phyloP scores from a whole-genome alignment of 1,140 invertebrate genomes.

The Pentalonia nigronervosa region DNA sequence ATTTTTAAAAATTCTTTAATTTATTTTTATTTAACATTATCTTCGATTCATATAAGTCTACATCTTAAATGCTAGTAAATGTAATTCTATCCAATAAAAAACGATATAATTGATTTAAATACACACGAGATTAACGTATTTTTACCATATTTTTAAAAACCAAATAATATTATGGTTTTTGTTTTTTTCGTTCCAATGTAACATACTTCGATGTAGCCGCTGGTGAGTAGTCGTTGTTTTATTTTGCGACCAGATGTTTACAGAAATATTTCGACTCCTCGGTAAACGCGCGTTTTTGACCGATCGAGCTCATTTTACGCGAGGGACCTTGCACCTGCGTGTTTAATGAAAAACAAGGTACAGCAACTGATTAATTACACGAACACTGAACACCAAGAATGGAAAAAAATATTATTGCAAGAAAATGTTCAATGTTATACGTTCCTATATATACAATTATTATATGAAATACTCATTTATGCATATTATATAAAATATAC shows the following conservation, averaged over 20 bases:
- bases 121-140: neutral
- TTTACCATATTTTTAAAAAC: neutral
- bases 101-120: neutral
- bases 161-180: neutral
- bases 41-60: too few relatives aligned
- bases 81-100: neutral
- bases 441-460: neutral
- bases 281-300: slow-evolving; percentile 48
- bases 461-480: neutral
- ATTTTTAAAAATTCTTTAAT: neutral
- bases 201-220: neutral
- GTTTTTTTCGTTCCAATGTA: neutral
- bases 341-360: slow-evolving; percentile 37
- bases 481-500: too few relatives aligned
- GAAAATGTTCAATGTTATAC: neutral
- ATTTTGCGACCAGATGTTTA: slow-evolving; percentile 57
- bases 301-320: slow-evolving; percentile 46
- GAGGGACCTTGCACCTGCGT: slow-evolving; percentile 54
- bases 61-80: neutral
- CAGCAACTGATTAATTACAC: slow-evolving; percentile 35
- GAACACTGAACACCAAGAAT: neutral
- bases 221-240: neutral
- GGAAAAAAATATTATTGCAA: neutral
- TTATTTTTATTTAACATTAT: neutral
- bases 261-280: slow-evolving; percentile 45